Percentiles rank a stretch among this genome's conserved stretches.
Conservation (phyloP, 2,888 invertebrate species). For the Bombylius major region DNA sequence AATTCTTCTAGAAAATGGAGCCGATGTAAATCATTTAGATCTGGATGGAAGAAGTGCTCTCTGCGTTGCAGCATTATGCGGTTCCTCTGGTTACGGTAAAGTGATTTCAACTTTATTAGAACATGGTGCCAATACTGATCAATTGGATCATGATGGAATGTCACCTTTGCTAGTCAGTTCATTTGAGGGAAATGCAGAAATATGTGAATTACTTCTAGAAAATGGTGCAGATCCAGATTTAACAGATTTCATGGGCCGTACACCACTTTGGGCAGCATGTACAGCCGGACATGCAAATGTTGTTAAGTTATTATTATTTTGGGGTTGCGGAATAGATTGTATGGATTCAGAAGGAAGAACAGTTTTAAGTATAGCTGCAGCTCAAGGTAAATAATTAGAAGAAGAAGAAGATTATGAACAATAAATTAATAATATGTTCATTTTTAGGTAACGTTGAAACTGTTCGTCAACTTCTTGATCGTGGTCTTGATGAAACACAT, state of each 20-base stretch:
- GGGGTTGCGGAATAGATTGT: constrained; percentile 91
- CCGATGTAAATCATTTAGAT: constrained; percentile 73
- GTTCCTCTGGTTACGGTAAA: constrained; percentile 58
- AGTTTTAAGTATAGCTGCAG: constrained; percentile 72
- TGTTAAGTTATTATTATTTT: constrained; percentile 75
- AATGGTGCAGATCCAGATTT: constrained; percentile 89
- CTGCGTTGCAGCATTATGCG: constrained; percentile 76
- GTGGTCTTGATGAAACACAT: constrained; percentile 77
- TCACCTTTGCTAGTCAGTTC: constrained; percentile 81
- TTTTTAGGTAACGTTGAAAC: constrained; percentile 64
- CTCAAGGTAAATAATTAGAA: constrained; percentile 46
- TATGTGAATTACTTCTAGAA: constrained; percentile 80
- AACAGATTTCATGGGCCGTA: constrained; percentile 65
- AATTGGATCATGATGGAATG: constrained; percentile 74
- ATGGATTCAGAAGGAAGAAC: constrained; percentile 92
- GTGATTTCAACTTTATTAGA: constrained; percentile 63
- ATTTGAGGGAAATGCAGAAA: constrained; percentile 84
- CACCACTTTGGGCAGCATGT: constrained; percentile 85
- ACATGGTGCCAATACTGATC: constrained; percentile 68
- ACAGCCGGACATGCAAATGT: constrained; percentile 83
- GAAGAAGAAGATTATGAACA: background rate
- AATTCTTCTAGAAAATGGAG: constrained; percentile 66
- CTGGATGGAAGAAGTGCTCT: constrained; percentile 79
- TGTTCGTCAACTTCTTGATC: constrained; percentile 74
- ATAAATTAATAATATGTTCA: too few species aligned